These are phyloP conservation scores for Barnardius zonarius DNA, from an alignment of 2,113 vertebrate species.

Conservation along the genomic window DNA sequence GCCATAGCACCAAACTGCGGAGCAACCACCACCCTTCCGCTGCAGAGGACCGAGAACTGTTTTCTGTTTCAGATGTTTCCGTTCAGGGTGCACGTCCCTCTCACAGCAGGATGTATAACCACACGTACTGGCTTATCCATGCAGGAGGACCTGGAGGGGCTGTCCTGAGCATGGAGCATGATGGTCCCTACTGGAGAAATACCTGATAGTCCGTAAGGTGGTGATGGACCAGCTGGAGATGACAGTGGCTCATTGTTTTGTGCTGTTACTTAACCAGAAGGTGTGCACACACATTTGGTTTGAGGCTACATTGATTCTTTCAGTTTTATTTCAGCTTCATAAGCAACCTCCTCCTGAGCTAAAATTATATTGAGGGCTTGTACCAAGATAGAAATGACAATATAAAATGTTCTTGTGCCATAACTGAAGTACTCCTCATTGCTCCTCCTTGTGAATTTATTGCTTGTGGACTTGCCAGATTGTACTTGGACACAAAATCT, in stretches of 20 bases:
- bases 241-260: fast-evolving
- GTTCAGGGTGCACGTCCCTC: background rate
- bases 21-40: fast-evolving
- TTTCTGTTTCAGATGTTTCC: background rate
- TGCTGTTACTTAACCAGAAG: background rate
- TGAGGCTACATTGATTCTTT: background rate
- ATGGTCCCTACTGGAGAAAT: background rate
- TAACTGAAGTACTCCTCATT: background rate
- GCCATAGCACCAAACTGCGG: background rate
- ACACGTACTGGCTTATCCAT: background rate
- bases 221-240: background rate
- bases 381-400: background rate
- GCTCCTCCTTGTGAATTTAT: background rate
- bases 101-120: background rate
- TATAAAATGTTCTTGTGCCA: background rate
- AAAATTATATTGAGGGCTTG: background rate
- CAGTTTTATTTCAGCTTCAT: background rate
- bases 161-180: background rate
- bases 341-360: background rate
- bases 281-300: background rate
- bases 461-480: conserved; percentile 18
- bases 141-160: background rate
- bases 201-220: background rate
- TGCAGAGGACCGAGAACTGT: background rate
- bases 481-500: background rate